Conservation (phyloP, 2,888 invertebrate genomes). For the Argyresthia goedartella region DNA sequence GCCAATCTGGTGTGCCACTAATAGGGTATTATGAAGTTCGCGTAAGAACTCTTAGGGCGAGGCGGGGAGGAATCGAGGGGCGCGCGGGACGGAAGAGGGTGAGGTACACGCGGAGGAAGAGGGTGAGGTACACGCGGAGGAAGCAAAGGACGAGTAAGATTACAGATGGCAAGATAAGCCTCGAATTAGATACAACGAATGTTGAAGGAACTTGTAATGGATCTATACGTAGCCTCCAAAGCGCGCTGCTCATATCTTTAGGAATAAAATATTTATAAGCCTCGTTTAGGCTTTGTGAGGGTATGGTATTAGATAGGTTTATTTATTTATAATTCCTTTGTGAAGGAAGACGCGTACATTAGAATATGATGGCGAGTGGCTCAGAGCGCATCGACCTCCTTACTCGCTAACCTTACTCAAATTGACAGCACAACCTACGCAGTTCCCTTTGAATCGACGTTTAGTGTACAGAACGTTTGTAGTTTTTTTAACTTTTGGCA, state of each 20-base stretch:
- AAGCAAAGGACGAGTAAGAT: conserved; percentile 48
- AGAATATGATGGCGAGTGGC: too few relatives aligned
- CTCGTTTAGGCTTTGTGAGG: background rate
- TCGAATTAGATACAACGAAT: conserved; percentile 66
- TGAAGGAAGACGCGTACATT: background rate
- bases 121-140: conserved; percentile 49
- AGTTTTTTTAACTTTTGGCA: too few relatives aligned
- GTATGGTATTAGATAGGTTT: background rate
- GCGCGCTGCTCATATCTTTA: conserved; percentile 21
- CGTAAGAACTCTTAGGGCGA: conserved; percentile 43
- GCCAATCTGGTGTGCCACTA: conserved; percentile 45
- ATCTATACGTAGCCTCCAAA: conserved; percentile 31
- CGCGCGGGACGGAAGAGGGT: conserved; percentile 19
- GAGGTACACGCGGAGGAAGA: too few relatives aligned
- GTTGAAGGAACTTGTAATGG: conserved; percentile 59
- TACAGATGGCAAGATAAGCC: conserved; percentile 68
- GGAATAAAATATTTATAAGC: background rate
- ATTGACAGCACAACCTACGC: too few relatives aligned
- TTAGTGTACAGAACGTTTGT: too few relatives aligned
- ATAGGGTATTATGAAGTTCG: conserved; percentile 67
- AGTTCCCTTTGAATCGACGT: too few relatives aligned
- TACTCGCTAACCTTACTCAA: too few relatives aligned
- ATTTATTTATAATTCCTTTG: background rate
- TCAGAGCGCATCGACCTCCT: too few relatives aligned
- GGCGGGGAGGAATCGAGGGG: conserved; percentile 21